Evolutionary conservation across 2,888 invertebrate genomes (phyloP), one percentile per base, ranked within the genome.

Genomic region (Acronicta aceris): DNA sequence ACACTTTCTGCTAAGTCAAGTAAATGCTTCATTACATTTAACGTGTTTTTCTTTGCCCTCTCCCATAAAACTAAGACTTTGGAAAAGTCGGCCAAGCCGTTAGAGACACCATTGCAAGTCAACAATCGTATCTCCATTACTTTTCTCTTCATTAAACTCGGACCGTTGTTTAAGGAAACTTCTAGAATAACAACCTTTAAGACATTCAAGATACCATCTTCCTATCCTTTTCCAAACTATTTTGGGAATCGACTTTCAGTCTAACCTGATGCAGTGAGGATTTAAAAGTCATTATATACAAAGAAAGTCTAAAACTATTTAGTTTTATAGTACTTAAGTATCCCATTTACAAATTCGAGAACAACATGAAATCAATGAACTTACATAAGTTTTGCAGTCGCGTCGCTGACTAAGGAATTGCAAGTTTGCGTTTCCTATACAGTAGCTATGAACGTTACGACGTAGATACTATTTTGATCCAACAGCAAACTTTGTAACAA

Each of bases 41-140:
- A 61, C 62, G 45, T 72, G 65, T 70, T 76, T 73, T 76, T 72
- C 65, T 73, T 64, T 53, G 64, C 46, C 30, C 16, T 73, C 58
- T 75, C 73, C 73, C 73, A 70, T 73, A 65, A 69, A 69, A 63
- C 63, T 59, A 58, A 69, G 63, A 63, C 69, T 54, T 53, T 59
- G 30, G 48, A 46, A 46, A 76, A 70, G 63, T 59, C 43, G 69
- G 57, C 40, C 59, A 51, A 38, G 46, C 63, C 58, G 57, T 62
- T 76, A 56, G 52, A 51, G 40, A 53, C 57, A 64, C 62, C 57
- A 71, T 49, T 54, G 50, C 48, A 46, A 54, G 61, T 61, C 59
- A 64, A 74, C 59, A 68, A 61, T 62, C 45, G 49, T 27, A 63
- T 53, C 49, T 52, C 69, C 49, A 64, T 64, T 64, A 36, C 43